Evolutionary conservation across 2,113 vertebrate genomes (phyloP).

Genomic region (Callionymus lyra): DNA sequence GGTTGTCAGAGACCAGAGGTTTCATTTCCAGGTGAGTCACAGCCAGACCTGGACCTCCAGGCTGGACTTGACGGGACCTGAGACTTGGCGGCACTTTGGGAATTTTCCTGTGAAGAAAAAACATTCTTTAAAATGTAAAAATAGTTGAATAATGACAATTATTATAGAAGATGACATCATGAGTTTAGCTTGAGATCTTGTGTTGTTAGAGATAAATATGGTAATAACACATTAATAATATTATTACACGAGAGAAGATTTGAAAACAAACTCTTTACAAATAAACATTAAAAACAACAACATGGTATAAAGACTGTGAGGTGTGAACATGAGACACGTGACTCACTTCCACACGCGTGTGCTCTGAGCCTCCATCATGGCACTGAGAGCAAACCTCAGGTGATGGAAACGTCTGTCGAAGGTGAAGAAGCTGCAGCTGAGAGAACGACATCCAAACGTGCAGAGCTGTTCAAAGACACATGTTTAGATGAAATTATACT

Average conservation of each 20-base stretch:
- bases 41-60: constrained; percentile 21
- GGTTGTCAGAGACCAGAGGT: not conserved
- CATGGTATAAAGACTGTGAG: too few relatives aligned
- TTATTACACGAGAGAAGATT: too few relatives aligned
- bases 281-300: too few relatives aligned
- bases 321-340: too few relatives aligned
- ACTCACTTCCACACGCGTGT: constrained; percentile 89
- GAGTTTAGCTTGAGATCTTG: too few relatives aligned
- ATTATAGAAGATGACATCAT: too few relatives aligned
- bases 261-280: too few relatives aligned
- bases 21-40: constrained; percentile 51
- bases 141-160: too few relatives aligned
- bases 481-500: too few relatives aligned
- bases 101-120: constrained; percentile 68
- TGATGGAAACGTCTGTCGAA: constrained; percentile 86
- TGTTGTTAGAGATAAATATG: too few relatives aligned
- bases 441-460: constrained; percentile 84
- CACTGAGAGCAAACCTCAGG: constrained; percentile 80
- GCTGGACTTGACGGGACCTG: constrained; percentile 25
- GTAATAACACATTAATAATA: too few relatives aligned
- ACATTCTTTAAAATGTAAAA: too few relatives aligned
- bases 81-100: constrained; percentile 69
- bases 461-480: constrained; percentile 74
- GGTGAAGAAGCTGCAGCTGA: constrained; percentile 82
- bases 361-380: constrained; percentile 86